Evolutionary conservation across 2,797 vertebrate species (phyloP).

Genomic region (Phoeniculus purpureus): DNA sequence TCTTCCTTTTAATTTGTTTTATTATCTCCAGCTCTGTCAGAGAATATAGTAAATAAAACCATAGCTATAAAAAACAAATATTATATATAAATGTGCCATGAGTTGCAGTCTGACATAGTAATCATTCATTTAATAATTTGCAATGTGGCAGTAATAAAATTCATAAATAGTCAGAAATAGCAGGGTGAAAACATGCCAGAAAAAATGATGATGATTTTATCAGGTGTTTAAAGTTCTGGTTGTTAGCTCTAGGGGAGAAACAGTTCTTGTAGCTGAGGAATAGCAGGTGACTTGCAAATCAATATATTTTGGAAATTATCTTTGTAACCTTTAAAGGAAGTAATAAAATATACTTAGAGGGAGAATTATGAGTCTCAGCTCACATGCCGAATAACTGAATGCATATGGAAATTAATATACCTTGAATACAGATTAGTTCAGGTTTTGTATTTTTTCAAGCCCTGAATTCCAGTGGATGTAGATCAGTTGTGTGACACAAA

Average conservation of each 20-base stretch:
- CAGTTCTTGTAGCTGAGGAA: conserved; percentile 3
- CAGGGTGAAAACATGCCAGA: background rate
- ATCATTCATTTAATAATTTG: conserved; percentile 58
- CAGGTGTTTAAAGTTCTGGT: background rate
- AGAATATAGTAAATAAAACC: conserved; percentile 40
- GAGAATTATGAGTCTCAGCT: background rate
- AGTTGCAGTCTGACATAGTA: conserved; percentile 25
- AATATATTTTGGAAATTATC: conserved; percentile 19
- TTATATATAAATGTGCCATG: conserved; percentile 43
- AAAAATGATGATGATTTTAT: background rate
- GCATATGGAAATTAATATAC: background rate
- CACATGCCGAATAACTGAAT: background rate
- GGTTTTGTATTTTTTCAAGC: background rate
- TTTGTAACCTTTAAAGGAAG: conserved; percentile 46
- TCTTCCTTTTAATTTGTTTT: conserved; percentile 32
- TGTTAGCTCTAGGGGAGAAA: conserved; percentile 19
- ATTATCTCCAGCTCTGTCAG: conserved; percentile 15
- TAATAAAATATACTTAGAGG: background rate
- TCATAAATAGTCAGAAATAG: conserved; percentile 34
- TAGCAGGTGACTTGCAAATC: conserved; percentile 18
- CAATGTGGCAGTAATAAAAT: conserved; percentile 46
- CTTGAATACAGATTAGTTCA: background rate
- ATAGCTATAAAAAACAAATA: conserved; percentile 59
- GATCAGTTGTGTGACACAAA: background rate
- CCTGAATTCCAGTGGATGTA: background rate